Evolutionary conservation across 2,113 vertebrate species (phyloP), one percentile per base, ranked within the genome.

Genomic region (Vulpes ferrilata): DNA sequence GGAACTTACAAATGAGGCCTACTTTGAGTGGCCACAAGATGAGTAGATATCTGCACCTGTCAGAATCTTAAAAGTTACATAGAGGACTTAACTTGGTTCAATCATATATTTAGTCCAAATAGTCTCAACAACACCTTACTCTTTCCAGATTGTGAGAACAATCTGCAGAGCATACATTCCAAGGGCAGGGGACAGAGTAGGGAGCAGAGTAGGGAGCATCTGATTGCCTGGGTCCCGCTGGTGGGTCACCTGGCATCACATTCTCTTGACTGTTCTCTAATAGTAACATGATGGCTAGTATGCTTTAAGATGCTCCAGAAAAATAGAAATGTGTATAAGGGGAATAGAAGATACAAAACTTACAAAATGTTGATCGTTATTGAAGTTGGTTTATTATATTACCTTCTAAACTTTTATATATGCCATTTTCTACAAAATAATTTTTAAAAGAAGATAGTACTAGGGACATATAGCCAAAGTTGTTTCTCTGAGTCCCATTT

Each of bases 211-310:
- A 2, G 38, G 43, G 25, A 73, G 27, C 19, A 30, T 10, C 51
- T 32, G 11, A 25, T 38, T 60, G 82, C 71, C 25, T 27, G 3
- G 69, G 55, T 57, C 59, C n/a, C 25, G 25, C 13, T 86, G 16
- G 0, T 19, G 30, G 0, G 1, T 80, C 93, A 27, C 32, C 2
- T 0, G 0, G 19, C 1, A 12, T 83, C 57, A 32, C 9, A 3
- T 53, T n/a, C 48, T 74, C 57, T 73, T 20, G 9, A 13, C 38
- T 3, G 30, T 74, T 57, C 32, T 43, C 57, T 35, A 55, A 25
- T 10, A 94, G 17, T 32, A 89, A 30, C n/a, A 62, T 59, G 30
- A 74, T 32, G 71, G 27, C 9, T 71, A 74, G 19, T 2, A 51
- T 5, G 13, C 43, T 76, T 93, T 91, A 59, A 90, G 93, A 93